These are phyloP conservation scores for Brachionus rubens DNA, from an alignment of 1,140 invertebrate species.

Conservation along the genomic window DNA sequence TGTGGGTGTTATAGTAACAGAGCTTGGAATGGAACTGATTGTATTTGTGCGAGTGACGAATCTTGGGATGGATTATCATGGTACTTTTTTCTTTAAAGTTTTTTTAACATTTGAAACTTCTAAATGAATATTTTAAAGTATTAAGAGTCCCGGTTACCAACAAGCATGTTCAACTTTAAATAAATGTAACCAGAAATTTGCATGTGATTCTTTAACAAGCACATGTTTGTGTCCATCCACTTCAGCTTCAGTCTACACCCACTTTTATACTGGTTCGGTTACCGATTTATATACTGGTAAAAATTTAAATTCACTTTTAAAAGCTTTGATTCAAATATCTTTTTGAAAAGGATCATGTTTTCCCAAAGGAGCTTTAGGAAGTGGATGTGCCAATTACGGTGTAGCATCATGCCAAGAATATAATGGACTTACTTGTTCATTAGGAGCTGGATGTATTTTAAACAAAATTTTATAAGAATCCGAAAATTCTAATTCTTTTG, in stretches of 20 bases:
- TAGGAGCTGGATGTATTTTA: not conserved
- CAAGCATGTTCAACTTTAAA: conserved; percentile 1
- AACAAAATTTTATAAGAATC: not conserved
- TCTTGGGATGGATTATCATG: conserved; percentile 41
- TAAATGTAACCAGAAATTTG: conserved; percentile 7
- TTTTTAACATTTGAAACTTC: too few species aligned
- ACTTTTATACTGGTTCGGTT: conserved; percentile 4
- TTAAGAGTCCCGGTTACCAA: conserved; percentile 14
- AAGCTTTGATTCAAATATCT: not conserved
- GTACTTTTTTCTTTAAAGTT: too few species aligned
- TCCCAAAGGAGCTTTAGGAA: not conserved
- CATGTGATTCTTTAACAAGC: conserved; percentile 33
- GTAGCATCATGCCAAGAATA: conserved; percentile 36
- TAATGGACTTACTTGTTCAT: conserved; percentile 3
- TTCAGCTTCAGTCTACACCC: not conserved
- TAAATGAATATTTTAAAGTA: not conserved
- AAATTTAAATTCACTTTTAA: not conserved
- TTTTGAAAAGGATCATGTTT: conserved; percentile 5
- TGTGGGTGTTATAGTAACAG: conserved; percentile 32
- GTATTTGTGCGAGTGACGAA: not conserved
- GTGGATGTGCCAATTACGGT: not conserved
- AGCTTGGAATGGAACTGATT: conserved; percentile 38
- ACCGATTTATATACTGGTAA: conserved; percentile 26
- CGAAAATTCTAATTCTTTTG: not conserved
- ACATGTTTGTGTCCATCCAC: conserved; percentile 37